Conservation (phyloP, 2,797 vertebrate genomes). For the Amniataba percoides region DNA sequence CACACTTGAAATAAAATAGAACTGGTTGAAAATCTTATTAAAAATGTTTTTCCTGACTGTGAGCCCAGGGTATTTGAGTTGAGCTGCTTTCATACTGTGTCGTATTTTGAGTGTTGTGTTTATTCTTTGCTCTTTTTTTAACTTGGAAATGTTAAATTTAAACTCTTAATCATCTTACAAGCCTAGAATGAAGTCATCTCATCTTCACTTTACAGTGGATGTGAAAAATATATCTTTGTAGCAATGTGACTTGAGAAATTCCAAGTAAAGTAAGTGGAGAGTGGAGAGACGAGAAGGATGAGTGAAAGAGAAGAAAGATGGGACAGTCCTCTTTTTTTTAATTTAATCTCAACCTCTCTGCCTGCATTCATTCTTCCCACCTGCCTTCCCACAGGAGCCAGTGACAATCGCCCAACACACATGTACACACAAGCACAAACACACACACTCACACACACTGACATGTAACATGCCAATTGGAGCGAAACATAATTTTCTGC, state of each 20-base stretch:
- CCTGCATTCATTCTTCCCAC: slow-evolving; percentile 16
- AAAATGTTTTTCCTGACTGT: not conserved
- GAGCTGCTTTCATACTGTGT: not conserved
- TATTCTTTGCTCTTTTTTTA: not conserved
- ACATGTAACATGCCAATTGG: slow-evolving; percentile 45
- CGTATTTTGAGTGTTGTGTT: not conserved
- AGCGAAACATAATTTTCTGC: slow-evolving; percentile 54
- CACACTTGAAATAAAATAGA: not conserved
- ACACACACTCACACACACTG: slow-evolving; percentile 20
- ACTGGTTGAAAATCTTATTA: not conserved
- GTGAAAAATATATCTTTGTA: not conserved
- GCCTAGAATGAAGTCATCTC: not conserved
- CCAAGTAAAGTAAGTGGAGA: not conserved
- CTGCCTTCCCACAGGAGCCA: slow-evolving; percentile 10
- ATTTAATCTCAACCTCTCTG: slow-evolving; percentile 23
- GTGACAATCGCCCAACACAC: not conserved
- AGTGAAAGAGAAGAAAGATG: not conserved
- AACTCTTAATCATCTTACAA: not conserved
- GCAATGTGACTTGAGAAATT: not conserved
- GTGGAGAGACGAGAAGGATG: not conserved
- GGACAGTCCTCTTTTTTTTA: not conserved
- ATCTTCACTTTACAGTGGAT: slow-evolving; percentile 1
- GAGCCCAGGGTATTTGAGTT: not conserved
- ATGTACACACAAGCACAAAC: not conserved
- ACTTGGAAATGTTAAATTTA: not conserved